Percentiles rank a stretch among this genome's conserved stretches.
Evolutionary conservation across 2,797 vertebrate species (phyloP).

Genomic region (Schizothorax lantsangensis): DNA sequence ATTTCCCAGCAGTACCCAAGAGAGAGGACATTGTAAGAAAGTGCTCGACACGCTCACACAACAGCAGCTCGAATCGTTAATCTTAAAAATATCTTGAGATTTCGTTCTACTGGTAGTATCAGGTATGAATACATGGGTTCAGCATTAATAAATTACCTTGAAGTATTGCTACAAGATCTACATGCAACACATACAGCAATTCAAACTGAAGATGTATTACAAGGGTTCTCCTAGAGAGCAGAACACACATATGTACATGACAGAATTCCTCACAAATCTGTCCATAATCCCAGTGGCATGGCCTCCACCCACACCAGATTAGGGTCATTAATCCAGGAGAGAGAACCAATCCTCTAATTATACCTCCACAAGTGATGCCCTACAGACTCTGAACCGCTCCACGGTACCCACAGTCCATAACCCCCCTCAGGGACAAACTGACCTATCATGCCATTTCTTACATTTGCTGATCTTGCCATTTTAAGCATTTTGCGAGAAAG

Average conservation of each 20-base stretch:
- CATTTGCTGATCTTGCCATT: conserved; percentile 47
- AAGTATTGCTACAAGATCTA: background rate
- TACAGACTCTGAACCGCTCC: conserved; percentile 5
- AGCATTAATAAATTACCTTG: background rate
- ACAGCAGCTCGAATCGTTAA: background rate
- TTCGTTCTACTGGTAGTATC: background rate
- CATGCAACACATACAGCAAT: background rate
- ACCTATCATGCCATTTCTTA: conserved; percentile 36
- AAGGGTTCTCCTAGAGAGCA: conserved; percentile 64
- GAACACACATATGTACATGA: conserved; percentile 53
- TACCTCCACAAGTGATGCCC: conserved; percentile 46
- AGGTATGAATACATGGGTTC: background rate
- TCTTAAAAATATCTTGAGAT: background rate
- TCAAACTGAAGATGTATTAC: conserved; percentile 41
- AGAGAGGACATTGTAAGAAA: background rate
- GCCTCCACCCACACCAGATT: conserved; percentile 63
- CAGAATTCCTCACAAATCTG: conserved; percentile 42
- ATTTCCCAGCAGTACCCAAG: background rate
- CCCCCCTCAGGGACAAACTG: conserved; percentile 19
- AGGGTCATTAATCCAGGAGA: conserved; percentile 65
- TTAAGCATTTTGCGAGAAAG: conserved; percentile 13
- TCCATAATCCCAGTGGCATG: conserved; percentile 61
- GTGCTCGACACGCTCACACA: background rate
- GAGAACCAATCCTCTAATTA: conserved; percentile 63
- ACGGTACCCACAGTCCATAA: background rate